Evolutionary conservation across 2,113 vertebrate genomes (phyloP), one percentile per base, ranked within the genome.

Genomic region (Chamaea fasciata): DNA sequence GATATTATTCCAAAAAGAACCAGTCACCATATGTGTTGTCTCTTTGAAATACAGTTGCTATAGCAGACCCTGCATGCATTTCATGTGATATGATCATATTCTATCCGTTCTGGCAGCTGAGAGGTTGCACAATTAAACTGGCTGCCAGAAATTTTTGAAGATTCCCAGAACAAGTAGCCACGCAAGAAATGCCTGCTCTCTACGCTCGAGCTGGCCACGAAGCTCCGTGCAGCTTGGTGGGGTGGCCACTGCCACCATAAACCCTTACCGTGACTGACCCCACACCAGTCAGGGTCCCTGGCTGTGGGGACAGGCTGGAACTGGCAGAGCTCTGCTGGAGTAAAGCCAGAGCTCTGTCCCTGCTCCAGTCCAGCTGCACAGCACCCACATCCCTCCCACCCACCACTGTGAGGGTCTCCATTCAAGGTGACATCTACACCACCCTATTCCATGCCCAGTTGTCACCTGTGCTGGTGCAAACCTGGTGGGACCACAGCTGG

Each of bases 1-100:
- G 95, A 96, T 94, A 97, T 96, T 97, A 96, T 97, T 97, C 96
- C 96, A 97, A 97, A 96, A 97, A 96, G 96, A 96, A 97, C 93
- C 95, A 97, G 96, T 91, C 94, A 95, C 96, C 96, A 97, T 95
- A 96, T 96, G 95, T 96, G 95, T 96, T 97, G 93, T 97, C 96
- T 96, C 90, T 95, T 96, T 96, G 95, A 96, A 95, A 95, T 97
- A 95, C 92, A 96, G 95, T 96, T 96, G 96, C 95, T 96, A 96
- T 96, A 97, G 95, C 95, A 97, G 96, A 92, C 94, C 93, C 93
- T 95, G 96, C 91, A 96, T 95, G 94, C 93, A 96, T 97, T 97
- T 97, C 95, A 97, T 95, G 94, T 97, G 96, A 96, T 97, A 97
- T 57, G 95, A 95, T 97, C 95, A 92, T 91, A 96, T 97, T 94